Evolutionary conservation across 2,888 invertebrate genomes (phyloP).

Genomic region (Ypsolopha sequella): DNA sequence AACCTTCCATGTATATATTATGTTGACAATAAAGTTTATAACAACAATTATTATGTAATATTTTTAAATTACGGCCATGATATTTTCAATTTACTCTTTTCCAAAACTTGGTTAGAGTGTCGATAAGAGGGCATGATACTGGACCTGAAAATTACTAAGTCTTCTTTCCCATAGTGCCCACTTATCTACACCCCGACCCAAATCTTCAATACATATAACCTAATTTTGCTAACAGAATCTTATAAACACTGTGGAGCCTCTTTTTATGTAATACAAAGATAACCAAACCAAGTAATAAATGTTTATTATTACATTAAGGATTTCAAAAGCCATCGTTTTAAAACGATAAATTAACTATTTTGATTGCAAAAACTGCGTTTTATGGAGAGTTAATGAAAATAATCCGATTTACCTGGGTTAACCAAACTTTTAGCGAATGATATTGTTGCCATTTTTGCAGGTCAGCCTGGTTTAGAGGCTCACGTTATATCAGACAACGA

Average conservation of each 20-base stretch:
- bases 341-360: not conserved
- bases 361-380: not conserved
- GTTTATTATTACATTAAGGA: too few species aligned
- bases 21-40: too few species aligned
- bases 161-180: too few species aligned
- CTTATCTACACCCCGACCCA: too few species aligned
- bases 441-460: slow-evolving; percentile 47
- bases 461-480: slow-evolving; percentile 4
- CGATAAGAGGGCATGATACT: too few species aligned
- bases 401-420: slow-evolving; percentile 45
- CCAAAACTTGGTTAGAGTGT: too few species aligned
- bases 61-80: too few species aligned
- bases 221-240: not conserved
- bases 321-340: not conserved
- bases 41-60: too few species aligned
- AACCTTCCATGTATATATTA: too few species aligned
- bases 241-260: not conserved
- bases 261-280: slow-evolving; percentile 40
- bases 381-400: not conserved
- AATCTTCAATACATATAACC: not conserved
- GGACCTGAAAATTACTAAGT: too few species aligned
- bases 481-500: slow-evolving; percentile 16
- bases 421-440: slow-evolving; percentile 63
- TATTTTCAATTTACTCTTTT: too few species aligned
- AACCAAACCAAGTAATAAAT: slow-evolving; percentile 5